These are phyloP conservation scores for Holocentrus rufus DNA, from an alignment of 2,797 vertebrate species.

Conservation along the genomic window DNA sequence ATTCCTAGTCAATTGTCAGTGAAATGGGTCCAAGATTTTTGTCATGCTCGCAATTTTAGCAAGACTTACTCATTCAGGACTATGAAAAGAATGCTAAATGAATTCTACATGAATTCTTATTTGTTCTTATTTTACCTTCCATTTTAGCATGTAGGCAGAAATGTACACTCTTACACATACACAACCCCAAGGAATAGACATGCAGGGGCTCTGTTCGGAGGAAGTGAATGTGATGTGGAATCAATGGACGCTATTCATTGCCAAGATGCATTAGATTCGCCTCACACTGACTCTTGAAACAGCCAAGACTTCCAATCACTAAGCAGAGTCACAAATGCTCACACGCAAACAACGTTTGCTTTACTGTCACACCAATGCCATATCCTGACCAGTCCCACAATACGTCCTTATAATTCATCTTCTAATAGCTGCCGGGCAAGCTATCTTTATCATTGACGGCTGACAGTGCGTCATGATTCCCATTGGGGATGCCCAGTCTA, in stretches of 20 bases:
- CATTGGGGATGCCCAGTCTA: conserved; percentile 46
- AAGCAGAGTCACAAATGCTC: conserved; percentile 38
- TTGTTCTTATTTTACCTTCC: conserved; percentile 28
- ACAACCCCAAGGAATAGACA: conserved; percentile 50
- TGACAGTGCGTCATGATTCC: conserved; percentile 59
- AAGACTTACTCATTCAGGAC: conserved; percentile 10
- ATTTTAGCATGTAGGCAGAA: conserved; percentile 20
- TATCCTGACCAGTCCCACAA: conserved; percentile 36
- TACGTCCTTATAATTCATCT: conserved; percentile 55
- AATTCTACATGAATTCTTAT: conserved; percentile 49
- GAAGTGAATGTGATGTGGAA: conserved; percentile 80
- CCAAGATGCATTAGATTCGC: conserved; percentile 70
- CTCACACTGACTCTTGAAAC: conserved; percentile 60
- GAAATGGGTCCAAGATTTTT: conserved; percentile 42
- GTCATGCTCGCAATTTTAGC: conserved; percentile 23
- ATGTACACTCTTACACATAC: conserved; percentile 30
- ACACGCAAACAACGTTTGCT: conserved; percentile 22
- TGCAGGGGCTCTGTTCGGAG: conserved; percentile 64
- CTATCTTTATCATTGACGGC: conserved; percentile 51
- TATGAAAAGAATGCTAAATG: conserved; percentile 25
- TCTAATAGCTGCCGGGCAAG: conserved; percentile 43
- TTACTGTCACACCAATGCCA: conserved; percentile 37
- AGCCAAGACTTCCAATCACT: conserved; percentile 50
- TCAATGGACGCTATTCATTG: conserved; percentile 84
- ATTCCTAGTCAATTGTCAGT: conserved; percentile 58